Evolutionary conservation across 2,113 vertebrate species (phyloP).

Genomic region (Podarcis cretensis): DNA sequence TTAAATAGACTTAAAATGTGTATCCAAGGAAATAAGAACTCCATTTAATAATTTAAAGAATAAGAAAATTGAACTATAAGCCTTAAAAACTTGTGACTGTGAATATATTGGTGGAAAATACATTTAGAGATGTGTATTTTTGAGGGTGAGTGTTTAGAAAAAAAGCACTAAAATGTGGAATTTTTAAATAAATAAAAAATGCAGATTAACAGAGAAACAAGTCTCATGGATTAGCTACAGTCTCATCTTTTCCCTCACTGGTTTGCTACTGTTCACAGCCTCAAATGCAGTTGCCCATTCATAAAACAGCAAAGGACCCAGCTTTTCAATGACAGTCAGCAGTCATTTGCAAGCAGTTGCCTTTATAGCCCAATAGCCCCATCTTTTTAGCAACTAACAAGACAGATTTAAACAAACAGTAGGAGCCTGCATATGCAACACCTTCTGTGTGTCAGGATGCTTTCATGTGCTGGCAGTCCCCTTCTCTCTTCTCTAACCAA

Average conservation of each 20-base stretch:
- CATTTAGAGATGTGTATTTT: background rate
- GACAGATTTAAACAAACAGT: background rate
- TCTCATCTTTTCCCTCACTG: background rate
- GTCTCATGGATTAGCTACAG: too few relatives aligned
- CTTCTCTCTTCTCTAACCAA: background rate
- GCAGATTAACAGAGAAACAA: background rate
- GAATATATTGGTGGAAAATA: background rate
- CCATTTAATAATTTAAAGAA: too few relatives aligned
- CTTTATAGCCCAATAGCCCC: background rate
- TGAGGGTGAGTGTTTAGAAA: background rate
- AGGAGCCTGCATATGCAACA: background rate
- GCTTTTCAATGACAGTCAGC: background rate
- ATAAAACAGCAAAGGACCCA: background rate
- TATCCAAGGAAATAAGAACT: too few relatives aligned
- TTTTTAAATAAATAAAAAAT: background rate
- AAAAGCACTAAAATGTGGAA: background rate
- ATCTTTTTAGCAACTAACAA: background rate
- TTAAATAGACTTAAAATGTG: too few relatives aligned
- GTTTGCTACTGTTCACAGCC: background rate
- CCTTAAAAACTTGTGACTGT: too few relatives aligned
- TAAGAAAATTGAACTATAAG: too few relatives aligned
- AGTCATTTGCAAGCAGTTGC: background rate
- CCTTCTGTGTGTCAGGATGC: background rate
- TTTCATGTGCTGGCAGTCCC: background rate
- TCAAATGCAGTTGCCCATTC: background rate